These are phyloP conservation scores for Moxostoma hubbsi DNA, from an alignment of 2,797 vertebrate species.

Conservation along the genomic window DNA sequence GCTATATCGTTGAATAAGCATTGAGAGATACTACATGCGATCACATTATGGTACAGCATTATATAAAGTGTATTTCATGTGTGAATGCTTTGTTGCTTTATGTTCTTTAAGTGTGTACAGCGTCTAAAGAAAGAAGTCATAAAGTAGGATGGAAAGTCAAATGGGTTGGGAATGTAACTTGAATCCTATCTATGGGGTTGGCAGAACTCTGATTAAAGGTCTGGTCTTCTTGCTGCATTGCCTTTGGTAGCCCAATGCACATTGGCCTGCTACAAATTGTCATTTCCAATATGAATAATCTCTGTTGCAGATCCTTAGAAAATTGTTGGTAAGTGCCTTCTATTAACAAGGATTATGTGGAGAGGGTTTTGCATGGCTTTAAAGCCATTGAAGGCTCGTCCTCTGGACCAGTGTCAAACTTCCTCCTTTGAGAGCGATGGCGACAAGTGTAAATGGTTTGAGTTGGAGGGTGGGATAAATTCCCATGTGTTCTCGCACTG, in stretches of 20 bases:
- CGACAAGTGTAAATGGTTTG: slow-evolving; percentile 70
- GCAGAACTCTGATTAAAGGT: slow-evolving; percentile 16
- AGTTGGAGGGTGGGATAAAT: slow-evolving; percentile 57
- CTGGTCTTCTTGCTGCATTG: slow-evolving; percentile 2
- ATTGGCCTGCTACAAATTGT: slow-evolving; percentile 56
- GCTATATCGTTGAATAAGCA: not conserved
- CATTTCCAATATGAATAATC: slow-evolving; percentile 53
- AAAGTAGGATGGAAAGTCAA: slow-evolving; percentile 64
- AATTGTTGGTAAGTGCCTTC: slow-evolving; percentile 62
- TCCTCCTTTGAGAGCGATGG: slow-evolving; percentile 68
- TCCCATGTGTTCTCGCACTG: slow-evolving; percentile 61
- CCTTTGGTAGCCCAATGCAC: slow-evolving; percentile 14
- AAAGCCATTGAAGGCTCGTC: slow-evolving; percentile 55
- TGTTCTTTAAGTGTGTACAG: slow-evolving; percentile 42
- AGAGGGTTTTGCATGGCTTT: slow-evolving; percentile 54
- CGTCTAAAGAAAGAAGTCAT: slow-evolving; percentile 60
- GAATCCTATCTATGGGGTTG: slow-evolving; percentile 57
- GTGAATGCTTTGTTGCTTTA: slow-evolving; percentile 60
- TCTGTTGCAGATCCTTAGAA: slow-evolving; percentile 57
- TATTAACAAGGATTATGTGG: slow-evolving; percentile 66
- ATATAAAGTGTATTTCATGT: not conserved
- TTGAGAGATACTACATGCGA: too few species aligned
- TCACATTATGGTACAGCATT: not conserved
- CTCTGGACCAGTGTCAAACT: slow-evolving; percentile 60
- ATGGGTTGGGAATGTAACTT: slow-evolving; percentile 60